Percentiles rank a stretch among this genome's conserved stretches.
These are phyloP conservation scores for Pelobates cultripes DNA, from an alignment of 2,797 vertebrate species.

Conservation along the genomic window DNA sequence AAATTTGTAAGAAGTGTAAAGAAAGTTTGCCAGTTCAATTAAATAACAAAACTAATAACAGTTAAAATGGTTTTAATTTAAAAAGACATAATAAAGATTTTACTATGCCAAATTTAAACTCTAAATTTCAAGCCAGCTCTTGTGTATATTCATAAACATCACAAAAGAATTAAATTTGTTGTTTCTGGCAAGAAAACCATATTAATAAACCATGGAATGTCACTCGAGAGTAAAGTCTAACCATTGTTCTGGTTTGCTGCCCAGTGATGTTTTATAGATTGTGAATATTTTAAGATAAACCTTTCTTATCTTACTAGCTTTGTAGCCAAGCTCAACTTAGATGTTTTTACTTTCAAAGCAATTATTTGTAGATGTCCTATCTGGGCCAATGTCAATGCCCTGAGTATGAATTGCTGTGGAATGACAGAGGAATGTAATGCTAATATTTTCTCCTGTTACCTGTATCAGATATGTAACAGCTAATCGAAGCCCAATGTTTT, in stretches of 20 bases:
- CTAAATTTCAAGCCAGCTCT: no score
- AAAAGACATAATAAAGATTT: no score
- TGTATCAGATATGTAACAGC: constrained; percentile 53
- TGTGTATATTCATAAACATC: constrained; percentile 28
- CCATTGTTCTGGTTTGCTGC: constrained; percentile 30
- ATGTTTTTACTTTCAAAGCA: constrained; percentile 32
- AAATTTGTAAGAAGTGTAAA: no score
- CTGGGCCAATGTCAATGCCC: constrained; percentile 47
- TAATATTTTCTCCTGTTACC: constrained; percentile 46
- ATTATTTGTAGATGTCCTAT: constrained; percentile 41
- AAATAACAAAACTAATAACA: no score
- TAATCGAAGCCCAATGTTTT: constrained; percentile 7
- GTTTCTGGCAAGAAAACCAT: constrained; percentile 35
- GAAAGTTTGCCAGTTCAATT: no score
- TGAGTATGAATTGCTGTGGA: constrained; percentile 40
- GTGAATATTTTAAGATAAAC: constrained; percentile 51
- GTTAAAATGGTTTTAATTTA: no score
- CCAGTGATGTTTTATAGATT: constrained; percentile 49
- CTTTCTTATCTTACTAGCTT: constrained; percentile 44
- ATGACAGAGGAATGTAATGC: constrained; percentile 59
- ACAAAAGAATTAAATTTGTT: constrained; percentile 40
- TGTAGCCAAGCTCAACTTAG: constrained; percentile 50
- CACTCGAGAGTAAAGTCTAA: constrained; percentile 26
- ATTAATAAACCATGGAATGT: constrained; percentile 55
- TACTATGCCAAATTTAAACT: no score